A percentile compares a stretch with the other conserved stretches of the same genome.
Conservation (phyloP, 1,140 invertebrate genomes). For the Vanessa atalanta region DNA sequence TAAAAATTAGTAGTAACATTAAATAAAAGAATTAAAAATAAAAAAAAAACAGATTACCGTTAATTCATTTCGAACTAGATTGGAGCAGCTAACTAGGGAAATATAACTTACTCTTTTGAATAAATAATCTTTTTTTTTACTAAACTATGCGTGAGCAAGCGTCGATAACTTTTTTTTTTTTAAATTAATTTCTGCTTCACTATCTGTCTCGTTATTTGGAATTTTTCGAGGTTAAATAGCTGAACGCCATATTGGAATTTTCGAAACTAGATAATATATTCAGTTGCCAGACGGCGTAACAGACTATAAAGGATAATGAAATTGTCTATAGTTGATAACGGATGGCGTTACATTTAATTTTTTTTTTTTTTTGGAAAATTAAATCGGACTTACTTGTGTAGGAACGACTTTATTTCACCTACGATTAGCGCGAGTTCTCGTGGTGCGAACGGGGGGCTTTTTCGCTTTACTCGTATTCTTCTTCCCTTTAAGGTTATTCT, state of each 20-base stretch:
- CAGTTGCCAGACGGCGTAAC: conserved; percentile 24
- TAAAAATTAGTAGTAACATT: conserved; percentile 78
- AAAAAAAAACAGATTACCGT: conserved; percentile 52
- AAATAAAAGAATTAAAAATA: conserved; percentile 66
- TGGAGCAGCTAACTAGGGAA: conserved; percentile 43
- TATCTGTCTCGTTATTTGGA: conserved; percentile 62
- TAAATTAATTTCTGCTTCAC: conserved; percentile 47
- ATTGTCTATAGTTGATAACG: conserved; percentile 15
- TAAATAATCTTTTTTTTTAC: conserved; percentile 68
- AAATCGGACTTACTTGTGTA: conserved; percentile 13
- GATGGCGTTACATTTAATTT: conserved; percentile 17
- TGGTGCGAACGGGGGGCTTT: conserved; percentile 48
- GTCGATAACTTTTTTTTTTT: conserved; percentile 40
- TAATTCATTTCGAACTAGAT: conserved; percentile 47
- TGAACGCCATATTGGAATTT: conserved; percentile 46
- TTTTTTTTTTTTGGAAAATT: conserved; percentile 1
- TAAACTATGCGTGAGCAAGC: conserved; percentile 68
- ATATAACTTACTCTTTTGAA: conserved; percentile 65
- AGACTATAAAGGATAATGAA: conserved; percentile 20
- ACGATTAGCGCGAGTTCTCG: conserved; percentile 50
- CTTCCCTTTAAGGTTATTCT: conserved; percentile 38
- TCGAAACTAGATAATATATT: conserved; percentile 21
- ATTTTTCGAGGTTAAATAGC: conserved; percentile 50
- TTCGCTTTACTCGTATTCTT: conserved; percentile 51
- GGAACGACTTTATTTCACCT: conserved; percentile 57